Conservation (phyloP, 2,797 vertebrate genomes). For the Poliocrania exsul region DNA sequence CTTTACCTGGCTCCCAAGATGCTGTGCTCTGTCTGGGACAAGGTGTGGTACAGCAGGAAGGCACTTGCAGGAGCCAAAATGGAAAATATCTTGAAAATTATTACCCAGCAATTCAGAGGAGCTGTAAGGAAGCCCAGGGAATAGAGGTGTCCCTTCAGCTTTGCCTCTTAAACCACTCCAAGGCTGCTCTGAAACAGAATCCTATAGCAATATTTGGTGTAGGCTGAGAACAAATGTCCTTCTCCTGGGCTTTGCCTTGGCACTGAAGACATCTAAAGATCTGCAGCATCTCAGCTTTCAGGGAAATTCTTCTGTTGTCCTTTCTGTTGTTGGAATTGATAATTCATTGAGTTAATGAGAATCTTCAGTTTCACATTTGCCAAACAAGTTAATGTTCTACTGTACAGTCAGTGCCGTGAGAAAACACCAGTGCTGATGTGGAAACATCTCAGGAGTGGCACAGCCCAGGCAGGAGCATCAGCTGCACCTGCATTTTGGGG, state of each 20-base stretch:
- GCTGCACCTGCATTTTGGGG: not conserved
- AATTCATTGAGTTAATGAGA: not conserved
- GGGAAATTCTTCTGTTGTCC: not conserved
- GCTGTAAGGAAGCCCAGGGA: not conserved
- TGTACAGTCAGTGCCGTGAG: not conserved
- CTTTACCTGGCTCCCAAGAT: conserved; percentile 39
- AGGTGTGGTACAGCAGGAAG: conserved; percentile 27
- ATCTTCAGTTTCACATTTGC: not conserved
- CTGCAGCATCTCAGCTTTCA: not conserved
- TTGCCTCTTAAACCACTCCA: not conserved
- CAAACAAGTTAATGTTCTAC: not conserved
- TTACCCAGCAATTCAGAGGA: not conserved
- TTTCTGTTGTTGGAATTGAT: not conserved
- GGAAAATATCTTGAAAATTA: not conserved
- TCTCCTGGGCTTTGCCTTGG: not conserved
- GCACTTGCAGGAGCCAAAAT: not conserved
- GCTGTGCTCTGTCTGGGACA: not conserved
- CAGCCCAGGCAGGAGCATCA: not conserved
- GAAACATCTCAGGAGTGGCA: fast-evolving
- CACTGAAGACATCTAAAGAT: not conserved
- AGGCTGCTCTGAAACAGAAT: not conserved
- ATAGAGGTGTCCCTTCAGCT: not conserved
- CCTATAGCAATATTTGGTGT: fast-evolving
- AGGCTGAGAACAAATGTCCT: not conserved
- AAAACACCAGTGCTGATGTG: fast-evolving